Evolutionary conservation across 2,888 invertebrate genomes (phyloP), one percentile per base, ranked within the genome.

Genomic region (Cheilosia pagana): DNA sequence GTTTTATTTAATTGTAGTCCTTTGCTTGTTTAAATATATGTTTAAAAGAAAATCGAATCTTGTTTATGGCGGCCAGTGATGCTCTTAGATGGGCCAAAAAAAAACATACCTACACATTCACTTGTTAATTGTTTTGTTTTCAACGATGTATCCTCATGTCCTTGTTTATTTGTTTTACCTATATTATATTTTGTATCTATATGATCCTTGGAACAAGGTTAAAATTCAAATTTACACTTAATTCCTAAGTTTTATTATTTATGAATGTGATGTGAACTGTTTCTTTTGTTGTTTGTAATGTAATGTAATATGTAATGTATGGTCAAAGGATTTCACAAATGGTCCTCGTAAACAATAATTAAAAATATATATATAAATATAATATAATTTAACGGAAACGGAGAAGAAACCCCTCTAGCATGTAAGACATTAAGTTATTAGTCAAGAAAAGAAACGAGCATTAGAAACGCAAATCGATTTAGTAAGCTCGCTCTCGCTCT

Each of bases 61-160:
- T 79, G 62, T 79, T 79, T 78, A 57, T 67, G 48, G 75, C 76
- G 85, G 85, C 85, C 85, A 85, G 85, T 85, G 79, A 85, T 77
- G 76, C 81, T 76, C 71, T 68, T 52, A 52, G 31, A 52, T 55
- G 75, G 75, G 68, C 62, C 76, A 63, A 43, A 50, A 6, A 45
- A 28, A 43, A 55, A 55, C 41, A 60, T 23, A 63, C 45, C 74
- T 57, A 39, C 19, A 74, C 79, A 68, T 70, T 79, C 83, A 70
- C 52, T 50, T 74, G 78, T 79, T 78, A 78, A 83, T 45, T 68
- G 60, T 75, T 31, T 75, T 70, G 70, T 75, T 75, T 79, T 60
- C 52, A 74, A 78, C 67, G 41, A 48, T 72, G 48, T 77, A 72
- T 72, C 72, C 71, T 83, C 76, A 70, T 12, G 35, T 35, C 35